These are phyloP conservation scores for Alethe castanea DNA, from an alignment of 2,113 vertebrate genomes.

Conservation along the genomic window DNA sequence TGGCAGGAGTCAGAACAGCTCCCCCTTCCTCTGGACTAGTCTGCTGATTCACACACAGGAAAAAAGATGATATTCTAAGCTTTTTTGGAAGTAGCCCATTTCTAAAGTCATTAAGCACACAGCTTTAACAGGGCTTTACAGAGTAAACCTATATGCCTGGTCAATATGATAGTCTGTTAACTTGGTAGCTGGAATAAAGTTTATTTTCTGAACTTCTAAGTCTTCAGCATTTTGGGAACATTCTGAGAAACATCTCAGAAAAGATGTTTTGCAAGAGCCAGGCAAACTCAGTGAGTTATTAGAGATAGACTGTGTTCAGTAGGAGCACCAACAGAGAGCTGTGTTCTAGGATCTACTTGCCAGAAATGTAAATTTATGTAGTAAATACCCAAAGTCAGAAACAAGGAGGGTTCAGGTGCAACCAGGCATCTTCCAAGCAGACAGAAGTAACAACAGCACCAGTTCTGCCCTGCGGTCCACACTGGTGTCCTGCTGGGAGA, in stretches of 20 bases:
- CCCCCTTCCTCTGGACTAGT: not conserved
- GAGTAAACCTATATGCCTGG: not conserved
- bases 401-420: not conserved
- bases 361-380: not conserved
- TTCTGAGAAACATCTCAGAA: not conserved
- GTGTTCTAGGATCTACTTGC: not conserved
- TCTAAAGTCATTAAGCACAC: not conserved
- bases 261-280: not conserved
- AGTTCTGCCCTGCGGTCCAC: not conserved
- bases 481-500: not conserved
- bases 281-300: not conserved
- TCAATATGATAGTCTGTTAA: not conserved
- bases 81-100: not conserved
- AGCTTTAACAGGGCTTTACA: not conserved
- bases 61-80: not conserved
- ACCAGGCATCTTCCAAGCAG: not conserved
- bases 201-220: not conserved
- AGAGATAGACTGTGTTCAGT: not conserved
- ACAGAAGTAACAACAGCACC: not conserved
- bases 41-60: not conserved
- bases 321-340: not conserved
- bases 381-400: not conserved
- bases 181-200: not conserved
- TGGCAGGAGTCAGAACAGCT: not conserved
- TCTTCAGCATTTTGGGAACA: not conserved